phyloP scores from a whole-genome alignment of 2,113 vertebrate genomes.

The Alaudala cheleensis region DNA sequence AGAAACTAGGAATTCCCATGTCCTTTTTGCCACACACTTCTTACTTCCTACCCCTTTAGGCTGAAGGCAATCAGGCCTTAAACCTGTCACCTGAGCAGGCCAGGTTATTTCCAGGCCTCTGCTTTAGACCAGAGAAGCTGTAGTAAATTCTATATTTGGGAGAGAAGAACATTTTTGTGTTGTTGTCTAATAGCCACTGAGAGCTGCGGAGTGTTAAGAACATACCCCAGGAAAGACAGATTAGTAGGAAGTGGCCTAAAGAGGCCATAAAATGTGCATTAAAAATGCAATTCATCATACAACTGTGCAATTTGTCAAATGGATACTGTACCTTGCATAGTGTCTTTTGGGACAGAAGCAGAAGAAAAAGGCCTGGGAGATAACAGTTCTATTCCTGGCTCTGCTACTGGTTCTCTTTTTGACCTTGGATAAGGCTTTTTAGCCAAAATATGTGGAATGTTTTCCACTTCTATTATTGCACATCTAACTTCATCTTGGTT shows the following conservation, averaged over 20 bases:
- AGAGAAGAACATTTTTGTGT: conserved; percentile 40
- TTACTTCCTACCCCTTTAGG: background rate
- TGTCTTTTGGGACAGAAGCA: conserved; percentile 57
- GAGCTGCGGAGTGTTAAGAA: conserved; percentile 50
- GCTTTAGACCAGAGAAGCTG: background rate
- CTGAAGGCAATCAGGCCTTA: background rate
- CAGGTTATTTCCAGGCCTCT: background rate
- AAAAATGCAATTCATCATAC: conserved; percentile 67
- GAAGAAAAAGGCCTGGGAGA: conserved; percentile 53
- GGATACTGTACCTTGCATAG: conserved; percentile 55
- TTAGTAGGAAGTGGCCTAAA: conserved; percentile 65
- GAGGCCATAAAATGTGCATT: conserved; percentile 62
- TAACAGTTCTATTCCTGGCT: conserved; percentile 57
- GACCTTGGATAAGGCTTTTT: conserved; percentile 41
- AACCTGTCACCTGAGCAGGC: background rate
- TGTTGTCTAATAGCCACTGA: conserved; percentile 59
- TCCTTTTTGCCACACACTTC: background rate
- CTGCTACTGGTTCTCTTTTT: conserved; percentile 45
- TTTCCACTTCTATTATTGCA: background rate
- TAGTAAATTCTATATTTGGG: conserved; percentile 9
- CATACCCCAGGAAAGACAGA: conserved; percentile 46
- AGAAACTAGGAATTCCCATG: background rate
- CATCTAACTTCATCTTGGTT: background rate
- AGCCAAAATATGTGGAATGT: background rate
- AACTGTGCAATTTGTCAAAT: conserved; percentile 64